Base-by-base conservation (phyloP, 2,797 vertebrate species). In the Forpus xanthops region DNA sequence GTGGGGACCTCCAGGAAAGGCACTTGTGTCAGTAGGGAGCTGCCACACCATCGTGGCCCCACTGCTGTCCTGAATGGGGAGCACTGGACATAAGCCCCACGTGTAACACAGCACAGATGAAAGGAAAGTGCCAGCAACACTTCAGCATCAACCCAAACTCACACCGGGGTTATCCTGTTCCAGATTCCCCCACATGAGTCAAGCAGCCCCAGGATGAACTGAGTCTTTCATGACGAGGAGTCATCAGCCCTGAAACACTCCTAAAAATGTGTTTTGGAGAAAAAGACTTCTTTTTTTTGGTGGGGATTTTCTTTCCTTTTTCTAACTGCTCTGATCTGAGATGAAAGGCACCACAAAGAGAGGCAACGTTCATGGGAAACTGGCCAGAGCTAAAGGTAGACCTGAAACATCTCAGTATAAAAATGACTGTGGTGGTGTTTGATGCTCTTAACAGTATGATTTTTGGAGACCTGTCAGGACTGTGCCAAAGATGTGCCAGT, bases 1-100 rank as follows among this genome's bases (percentile, higher is more conserved):
- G 4, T 2, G 18, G 79, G 67, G 33, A 72, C 18, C 61, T 70
- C 87, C 87, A 60, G 71, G 53, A 93, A 95, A 96, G 95, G 94
- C 95, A 96, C 94, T 94, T 94, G 85, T 47, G 85, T 75, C 58
- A 4, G 58, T 0, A 1, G 19, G 83, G 73, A 84, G 77, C 87
- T 76, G 84, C 62, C 61, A n/a, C 3, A 3, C 67, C 5, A 5
- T 60, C 7, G 66, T 15, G 21, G 37, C 35, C 53, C 87, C 11
- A 1, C 7, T 18, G 9, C 7, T 42, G 7, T 68, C 42, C 58
- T 6, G 1, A 35, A 0, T 25, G 56, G 6, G 82, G 56, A 53
- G 42, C 21, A 6, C 30, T 3, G 9, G 12, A 13, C 2, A 47
- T 5, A 1, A 45, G 28, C 52, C 70, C 76, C 6, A 1, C 1